Percentiles rank a stretch among this genome's conserved stretches.
These are phyloP conservation scores for Acanthis flammea DNA, from an alignment of 2,797 vertebrate genomes.

Conservation along the genomic window DNA sequence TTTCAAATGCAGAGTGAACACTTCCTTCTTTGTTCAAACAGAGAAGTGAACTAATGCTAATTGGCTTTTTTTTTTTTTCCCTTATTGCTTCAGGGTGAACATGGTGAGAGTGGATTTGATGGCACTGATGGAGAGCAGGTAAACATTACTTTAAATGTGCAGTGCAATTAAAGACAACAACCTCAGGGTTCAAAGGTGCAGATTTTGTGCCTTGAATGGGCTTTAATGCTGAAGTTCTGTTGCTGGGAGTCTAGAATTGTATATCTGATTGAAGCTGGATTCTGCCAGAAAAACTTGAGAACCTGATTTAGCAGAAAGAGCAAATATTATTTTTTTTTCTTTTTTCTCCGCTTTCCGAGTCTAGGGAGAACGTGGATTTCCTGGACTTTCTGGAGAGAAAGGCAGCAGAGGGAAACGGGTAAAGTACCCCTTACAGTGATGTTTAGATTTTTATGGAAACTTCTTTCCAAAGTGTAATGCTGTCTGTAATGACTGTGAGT, in stretches of 20 bases:
- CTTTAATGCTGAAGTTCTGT: background rate
- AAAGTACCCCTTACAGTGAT: background rate
- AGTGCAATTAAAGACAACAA: background rate
- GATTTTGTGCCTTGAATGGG: background rate
- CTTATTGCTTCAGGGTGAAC: slow-evolving; percentile 75
- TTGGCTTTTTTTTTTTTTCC: background rate
- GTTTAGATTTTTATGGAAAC: background rate
- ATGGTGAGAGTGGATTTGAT: slow-evolving; percentile 80
- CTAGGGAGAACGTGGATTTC: slow-evolving; percentile 77
- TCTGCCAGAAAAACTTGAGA: background rate
- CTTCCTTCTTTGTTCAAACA: background rate
- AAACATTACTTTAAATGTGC: background rate
- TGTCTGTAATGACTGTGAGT: background rate
- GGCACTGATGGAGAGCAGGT: slow-evolving; percentile 85
- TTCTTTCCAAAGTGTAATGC: background rate
- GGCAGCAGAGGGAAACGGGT: slow-evolving; percentile 79
- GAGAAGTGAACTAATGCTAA: background rate
- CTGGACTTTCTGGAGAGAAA: slow-evolving; percentile 74
- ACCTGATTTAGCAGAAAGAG: slow-evolving; percentile 72
- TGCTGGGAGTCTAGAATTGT: background rate
- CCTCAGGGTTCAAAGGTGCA: background rate
- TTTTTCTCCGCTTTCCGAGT: background rate
- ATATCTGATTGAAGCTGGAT: background rate
- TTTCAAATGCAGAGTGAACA: background rate
- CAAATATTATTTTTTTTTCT: background rate